These are phyloP conservation scores for Microctenopoma stevenorrisi DNA, from an alignment of 2,797 vertebrate genomes.

Conservation along the genomic window DNA sequence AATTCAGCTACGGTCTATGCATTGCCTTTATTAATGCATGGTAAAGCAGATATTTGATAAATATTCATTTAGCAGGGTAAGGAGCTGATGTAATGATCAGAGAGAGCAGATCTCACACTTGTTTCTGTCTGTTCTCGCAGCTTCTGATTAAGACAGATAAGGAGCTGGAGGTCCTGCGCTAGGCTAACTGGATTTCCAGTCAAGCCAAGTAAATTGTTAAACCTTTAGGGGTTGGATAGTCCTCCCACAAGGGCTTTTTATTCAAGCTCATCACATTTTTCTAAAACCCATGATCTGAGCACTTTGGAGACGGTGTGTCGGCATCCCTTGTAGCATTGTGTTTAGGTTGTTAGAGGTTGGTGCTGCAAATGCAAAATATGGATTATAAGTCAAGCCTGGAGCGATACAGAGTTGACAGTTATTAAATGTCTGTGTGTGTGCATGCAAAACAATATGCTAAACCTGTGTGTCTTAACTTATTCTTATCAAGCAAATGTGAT, in stretches of 20 bases:
- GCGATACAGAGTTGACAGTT: slow-evolving; percentile 25
- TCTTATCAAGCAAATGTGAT: slow-evolving; percentile 8
- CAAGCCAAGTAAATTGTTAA: slow-evolving; percentile 89
- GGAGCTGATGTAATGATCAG: slow-evolving; percentile 58
- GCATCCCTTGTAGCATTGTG: slow-evolving; percentile 10
- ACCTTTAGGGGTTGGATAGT: slow-evolving; percentile 47
- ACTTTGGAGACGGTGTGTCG: slow-evolving; percentile 33
- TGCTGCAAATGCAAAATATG: slow-evolving; percentile 34
- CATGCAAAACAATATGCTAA: background rate
- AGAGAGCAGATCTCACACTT: slow-evolving; percentile 35
- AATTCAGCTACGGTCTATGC: slow-evolving; percentile 13
- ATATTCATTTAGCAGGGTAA: slow-evolving; percentile 44
- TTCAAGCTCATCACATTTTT: slow-evolving; percentile 59
- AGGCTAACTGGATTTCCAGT: slow-evolving; percentile 90
- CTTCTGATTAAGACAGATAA: slow-evolving; percentile 91
- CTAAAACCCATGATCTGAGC: slow-evolving; percentile 48
- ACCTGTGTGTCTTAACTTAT: slow-evolving; percentile 11
- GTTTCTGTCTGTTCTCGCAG: slow-evolving; percentile 70
- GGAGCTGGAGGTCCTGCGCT: slow-evolving; percentile 86
- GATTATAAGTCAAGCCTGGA: slow-evolving; percentile 17
- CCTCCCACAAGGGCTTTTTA: slow-evolving; percentile 48
- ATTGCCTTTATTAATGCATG: slow-evolving; percentile 17
- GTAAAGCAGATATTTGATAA: slow-evolving; percentile 43
- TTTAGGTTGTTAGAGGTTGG: slow-evolving; percentile 23
- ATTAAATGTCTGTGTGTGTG: slow-evolving; percentile 12